Evolutionary conservation across 2,113 vertebrate genomes (phyloP).

Genomic region (Corydoras sp.): DNA sequence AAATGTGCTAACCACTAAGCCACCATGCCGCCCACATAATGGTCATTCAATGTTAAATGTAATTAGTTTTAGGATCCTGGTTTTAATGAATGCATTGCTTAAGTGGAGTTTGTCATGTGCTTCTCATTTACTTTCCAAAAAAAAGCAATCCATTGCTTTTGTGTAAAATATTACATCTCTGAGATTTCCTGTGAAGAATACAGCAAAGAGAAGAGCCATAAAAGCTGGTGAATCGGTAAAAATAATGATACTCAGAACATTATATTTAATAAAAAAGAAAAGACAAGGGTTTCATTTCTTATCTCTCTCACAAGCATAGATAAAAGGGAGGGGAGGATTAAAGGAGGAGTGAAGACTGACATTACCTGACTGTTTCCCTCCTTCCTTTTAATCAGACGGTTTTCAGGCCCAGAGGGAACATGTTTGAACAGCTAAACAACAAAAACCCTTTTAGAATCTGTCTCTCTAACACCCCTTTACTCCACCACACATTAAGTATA

Average conservation of each 20-base stretch:
- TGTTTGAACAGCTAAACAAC: constrained; percentile 38
- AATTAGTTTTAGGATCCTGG: no score
- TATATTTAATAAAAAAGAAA: no score
- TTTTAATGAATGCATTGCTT: no score
- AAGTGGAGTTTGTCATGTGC: no score
- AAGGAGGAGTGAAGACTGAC: not conserved
- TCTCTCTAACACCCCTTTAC: no score
- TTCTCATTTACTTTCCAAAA: no score
- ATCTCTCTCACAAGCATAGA: not conserved
- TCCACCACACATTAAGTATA: no score
- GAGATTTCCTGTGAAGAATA: not conserved
- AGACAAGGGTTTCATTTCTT: not conserved
- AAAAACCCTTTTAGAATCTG: constrained; percentile 5
- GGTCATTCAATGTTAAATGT: no score
- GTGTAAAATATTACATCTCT: no score
- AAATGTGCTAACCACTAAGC: no score
- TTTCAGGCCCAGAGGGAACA: constrained; percentile 7
- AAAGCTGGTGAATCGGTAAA: not conserved
- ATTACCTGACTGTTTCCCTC: constrained; percentile 20
- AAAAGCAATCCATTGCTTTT: no score
- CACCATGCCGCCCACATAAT: no score
- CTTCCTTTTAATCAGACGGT: constrained; percentile 28
- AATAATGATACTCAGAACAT: not conserved
- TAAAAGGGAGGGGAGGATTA: not conserved
- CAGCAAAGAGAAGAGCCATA: not conserved